Base-by-base conservation (phyloP, 1,140 invertebrate species). In the Armadillidium nasatum region DNA sequence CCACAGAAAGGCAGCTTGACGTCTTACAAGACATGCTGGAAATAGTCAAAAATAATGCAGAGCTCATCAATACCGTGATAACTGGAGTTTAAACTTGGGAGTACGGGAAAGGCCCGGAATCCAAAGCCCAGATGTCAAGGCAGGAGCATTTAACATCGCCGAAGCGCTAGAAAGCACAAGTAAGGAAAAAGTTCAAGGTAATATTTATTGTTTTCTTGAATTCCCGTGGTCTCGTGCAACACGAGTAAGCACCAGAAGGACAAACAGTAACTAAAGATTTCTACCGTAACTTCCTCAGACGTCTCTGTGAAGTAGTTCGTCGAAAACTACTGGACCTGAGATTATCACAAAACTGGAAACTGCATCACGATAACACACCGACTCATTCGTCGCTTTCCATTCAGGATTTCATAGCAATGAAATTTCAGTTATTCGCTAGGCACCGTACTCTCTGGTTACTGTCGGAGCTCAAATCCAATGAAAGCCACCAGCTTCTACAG, bases 1-100 rank as follows among this genome's bases (percentile, higher is more conserved):
- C 7, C 60, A 7, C 15, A 66, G 60, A 66, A 66, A n/a, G 15
- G 13, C 23, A 22, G 66, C 22, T 75, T 1, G 15, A 72, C 15
- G n/a, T 66, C 19, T 21, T 33, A 69, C 74, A 50, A 75, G 43
- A 75, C 69, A 46, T 75, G 22, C 23, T 75, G 43, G 19, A 70
- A 10, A 71, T 21, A 75, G 22, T 71, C 23, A 75, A 67, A 10
- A 75, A 13, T 13, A n/a, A 43, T 71, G 69, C 66, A 4, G 23
- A 75, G 67, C 69, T 67, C 13, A n/a, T 22, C 23, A 71, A 68
- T 11, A 68, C 68, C 9, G 67, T 66, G 60, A 66, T 66, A 66
- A n/a, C 15, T 66, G 4, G 7, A 22, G 1, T 3, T n/a, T 1
- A n/a, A 66, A 66, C 21, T 7, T n/a, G 21, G 15, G 15, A 2